These are phyloP conservation scores for Rhagonycha lutea DNA, from an alignment of 2,888 invertebrate species.

Conservation along the genomic window DNA sequence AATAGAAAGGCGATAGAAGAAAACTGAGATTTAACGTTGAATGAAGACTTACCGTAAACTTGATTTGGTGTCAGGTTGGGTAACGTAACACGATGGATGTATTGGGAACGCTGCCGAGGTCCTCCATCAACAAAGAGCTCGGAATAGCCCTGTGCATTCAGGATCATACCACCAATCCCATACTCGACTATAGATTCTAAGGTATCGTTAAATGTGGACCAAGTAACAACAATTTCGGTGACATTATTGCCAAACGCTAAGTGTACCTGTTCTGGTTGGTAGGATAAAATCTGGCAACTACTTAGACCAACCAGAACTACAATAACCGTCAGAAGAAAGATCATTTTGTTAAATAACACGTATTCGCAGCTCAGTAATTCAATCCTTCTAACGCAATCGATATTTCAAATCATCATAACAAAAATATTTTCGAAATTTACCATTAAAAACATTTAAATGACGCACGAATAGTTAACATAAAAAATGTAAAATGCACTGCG, in stretches of 20 bases:
- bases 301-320: not conserved
- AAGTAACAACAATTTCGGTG: constrained; percentile 77
- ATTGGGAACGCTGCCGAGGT: constrained; percentile 64
- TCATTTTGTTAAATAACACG: not conserved
- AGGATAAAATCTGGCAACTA: constrained; percentile 43
- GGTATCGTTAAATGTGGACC: constrained; percentile 77
- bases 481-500: not conserved
- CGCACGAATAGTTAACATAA: not conserved
- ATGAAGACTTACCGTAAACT: constrained; percentile 62
- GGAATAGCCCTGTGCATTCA: constrained; percentile 61
- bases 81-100: constrained; percentile 76
- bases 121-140: constrained; percentile 79
- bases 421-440: not conserved
- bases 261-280: constrained; percentile 72
- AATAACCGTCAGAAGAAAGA: not conserved
- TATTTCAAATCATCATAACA: not conserved
- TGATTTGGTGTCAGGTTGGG: constrained; percentile 64
- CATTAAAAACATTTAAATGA: not conserved
- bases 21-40: not conserved
- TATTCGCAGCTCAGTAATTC: not conserved
- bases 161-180: constrained; percentile 65
- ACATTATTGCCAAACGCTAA: constrained; percentile 67
- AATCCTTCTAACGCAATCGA: not conserved
- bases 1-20: not conserved
- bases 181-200: constrained; percentile 73